Base-by-base conservation (phyloP, 2,113 vertebrate genomes). In the Lota lota region DNA sequence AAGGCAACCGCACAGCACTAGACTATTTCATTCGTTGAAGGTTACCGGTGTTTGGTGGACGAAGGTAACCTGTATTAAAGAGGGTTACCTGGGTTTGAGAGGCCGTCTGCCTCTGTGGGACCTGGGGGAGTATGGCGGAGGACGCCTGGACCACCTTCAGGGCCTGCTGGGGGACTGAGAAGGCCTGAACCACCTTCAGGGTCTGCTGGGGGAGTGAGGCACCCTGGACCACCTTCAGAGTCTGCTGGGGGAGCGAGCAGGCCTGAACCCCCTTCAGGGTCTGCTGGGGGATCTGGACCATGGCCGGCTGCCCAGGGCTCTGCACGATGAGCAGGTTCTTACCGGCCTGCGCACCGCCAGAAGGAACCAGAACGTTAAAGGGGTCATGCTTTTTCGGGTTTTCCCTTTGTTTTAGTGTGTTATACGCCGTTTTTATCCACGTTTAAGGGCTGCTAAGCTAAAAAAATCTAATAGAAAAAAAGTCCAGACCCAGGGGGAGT, bases 121-220 rank as follows among this genome's bases (percentile, higher is more conserved):
- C 94, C 0, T 93, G 93, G 4, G 97, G 97, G 63, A 98, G 88
- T 0, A 96, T 97, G 79, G 97, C 96, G 0, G 97, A 99, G 5
- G 97, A 97, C 0, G 97, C 97, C 84, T 99, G 97, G 18, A 99
- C 97, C 79, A 99, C 97, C 1, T 97, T 94, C 69, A 99, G 86
- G 1, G 97, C 97, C 88, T 99, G 97, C 78, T 91, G 93, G 0
- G 97, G 97, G 79, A 99, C 6, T 11, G 40, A 12, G 40, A 14
- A 10, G 12, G 40, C 10, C 83, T 99, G 97, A 16, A 99, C 97
- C 79, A 99, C 97, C 1, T 97, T 94, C 69, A 99, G 86, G 0
- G 97, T 97, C 88, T 98, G 97, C 79, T 91, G 93, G 0, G 97
- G 97, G 78, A 98, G 10, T 0, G 40, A 47, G 40, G 40, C 40